phyloP scores from a whole-genome alignment of 2,888 invertebrate species.

The Pollenia angustigena region DNA sequence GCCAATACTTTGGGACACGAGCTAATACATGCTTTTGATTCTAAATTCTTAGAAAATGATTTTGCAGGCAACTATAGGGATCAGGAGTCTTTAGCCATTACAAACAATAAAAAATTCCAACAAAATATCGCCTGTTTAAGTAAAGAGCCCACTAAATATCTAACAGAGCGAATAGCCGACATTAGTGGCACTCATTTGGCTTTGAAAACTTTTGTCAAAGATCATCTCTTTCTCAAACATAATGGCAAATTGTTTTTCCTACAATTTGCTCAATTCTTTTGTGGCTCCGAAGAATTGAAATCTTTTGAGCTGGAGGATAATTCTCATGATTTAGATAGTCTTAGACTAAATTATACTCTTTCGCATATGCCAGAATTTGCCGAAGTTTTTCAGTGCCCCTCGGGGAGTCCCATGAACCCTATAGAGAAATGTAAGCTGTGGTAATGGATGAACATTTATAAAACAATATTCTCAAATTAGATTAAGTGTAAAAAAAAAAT shows the following conservation, averaged over 20 bases:
- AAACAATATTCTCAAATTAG: neutral
- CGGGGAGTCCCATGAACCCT: constrained; percentile 77
- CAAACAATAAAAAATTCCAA: constrained; percentile 73
- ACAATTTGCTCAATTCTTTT: constrained; percentile 81
- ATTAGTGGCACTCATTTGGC: constrained; percentile 80
- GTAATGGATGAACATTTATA: constrained; percentile 72
- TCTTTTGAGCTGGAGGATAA: constrained; percentile 74
- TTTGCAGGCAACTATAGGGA: constrained; percentile 75
- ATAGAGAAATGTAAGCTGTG: constrained; percentile 77
- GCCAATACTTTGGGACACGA: constrained; percentile 81
- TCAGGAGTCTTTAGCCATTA: constrained; percentile 35
- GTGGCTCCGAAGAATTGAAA: constrained; percentile 73
- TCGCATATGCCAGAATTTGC: constrained; percentile 79
- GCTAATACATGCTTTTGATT: constrained; percentile 79
- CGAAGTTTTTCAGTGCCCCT: constrained; percentile 76
- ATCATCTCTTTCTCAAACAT: constrained; percentile 66
- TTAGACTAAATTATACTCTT: constrained; percentile 79
- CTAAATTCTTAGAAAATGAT: constrained; percentile 78
- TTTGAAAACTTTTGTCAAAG: constrained; percentile 77
- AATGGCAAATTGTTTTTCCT: constrained; percentile 79
- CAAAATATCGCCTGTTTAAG: constrained; percentile 75
- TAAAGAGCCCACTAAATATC: constrained; percentile 74
- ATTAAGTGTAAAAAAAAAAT: neutral
- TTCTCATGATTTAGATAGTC: constrained; percentile 78
- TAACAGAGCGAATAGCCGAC: constrained; percentile 79